Evolutionary conservation across 2,797 vertebrate genomes (phyloP).

Genomic region (Phylloscopus collybita): DNA sequence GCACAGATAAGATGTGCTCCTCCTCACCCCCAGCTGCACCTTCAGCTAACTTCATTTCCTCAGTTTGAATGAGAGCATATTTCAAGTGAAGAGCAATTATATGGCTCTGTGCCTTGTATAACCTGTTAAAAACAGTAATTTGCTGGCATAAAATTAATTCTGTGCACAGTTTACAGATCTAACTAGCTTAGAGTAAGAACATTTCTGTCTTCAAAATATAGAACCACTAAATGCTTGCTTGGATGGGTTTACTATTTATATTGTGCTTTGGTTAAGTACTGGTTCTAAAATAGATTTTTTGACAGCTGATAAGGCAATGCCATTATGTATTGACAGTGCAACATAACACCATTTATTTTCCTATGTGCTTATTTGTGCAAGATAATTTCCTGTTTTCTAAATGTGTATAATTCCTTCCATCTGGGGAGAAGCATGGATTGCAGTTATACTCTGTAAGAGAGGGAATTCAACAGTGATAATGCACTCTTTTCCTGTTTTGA

Average conservation of each 20-base stretch:
- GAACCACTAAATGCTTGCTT: neutral
- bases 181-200: neutral
- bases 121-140: slow-evolving; percentile 61
- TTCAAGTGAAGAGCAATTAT: slow-evolving; percentile 58
- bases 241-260: neutral
- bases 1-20: slow-evolving; percentile 16
- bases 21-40: neutral
- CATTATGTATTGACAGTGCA: neutral
- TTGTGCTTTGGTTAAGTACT: neutral
- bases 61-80: slow-evolving; percentile 56
- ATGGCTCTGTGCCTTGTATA: slow-evolving; percentile 31
- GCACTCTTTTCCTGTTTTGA: neutral
- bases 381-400: neutral
- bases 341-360: neutral
- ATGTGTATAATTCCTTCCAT: neutral
- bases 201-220: slow-evolving; percentile 18
- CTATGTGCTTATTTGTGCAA: neutral
- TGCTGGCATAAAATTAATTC: slow-evolving; percentile 62
- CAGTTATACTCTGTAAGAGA: neutral
- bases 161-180: slow-evolving; percentile 41
- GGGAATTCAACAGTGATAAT: neutral
- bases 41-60: slow-evolving; percentile 54
- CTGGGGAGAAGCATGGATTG: neutral
- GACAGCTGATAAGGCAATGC: neutral
- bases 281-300: neutral